Evolutionary conservation across 30 jellyfish, hydroid and myxozoan species (phyloP).

Genomic region (Hydra vulgaris): DNA sequence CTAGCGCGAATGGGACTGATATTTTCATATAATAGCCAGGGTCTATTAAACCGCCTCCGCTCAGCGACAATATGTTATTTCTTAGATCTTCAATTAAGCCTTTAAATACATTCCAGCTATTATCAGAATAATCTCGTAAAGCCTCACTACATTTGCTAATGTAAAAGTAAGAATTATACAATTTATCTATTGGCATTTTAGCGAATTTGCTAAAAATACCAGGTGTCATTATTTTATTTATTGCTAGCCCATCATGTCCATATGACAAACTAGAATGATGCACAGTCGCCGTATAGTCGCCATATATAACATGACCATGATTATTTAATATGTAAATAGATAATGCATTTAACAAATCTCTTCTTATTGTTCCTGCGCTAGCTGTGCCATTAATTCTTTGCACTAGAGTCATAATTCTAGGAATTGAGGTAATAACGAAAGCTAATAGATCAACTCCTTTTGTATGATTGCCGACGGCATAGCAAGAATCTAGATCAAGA

Average conservation of each 20-base stretch:
- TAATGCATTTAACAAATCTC: not conserved
- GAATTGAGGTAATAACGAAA: not conserved
- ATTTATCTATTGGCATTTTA: not conserved
- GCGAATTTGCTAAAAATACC: not conserved
- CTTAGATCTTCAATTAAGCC: not conserved
- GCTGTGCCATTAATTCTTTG: not conserved
- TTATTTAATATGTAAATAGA: not conserved
- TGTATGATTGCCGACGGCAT: not conserved
- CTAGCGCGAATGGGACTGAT: not conserved
- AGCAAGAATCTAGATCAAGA: not conserved
- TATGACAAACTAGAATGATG: not conserved
- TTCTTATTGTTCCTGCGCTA: not conserved
- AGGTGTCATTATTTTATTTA: not conserved
- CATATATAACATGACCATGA: not conserved
- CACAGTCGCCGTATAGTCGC: not conserved
- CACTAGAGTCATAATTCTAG: not conserved
- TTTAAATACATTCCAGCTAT: not conserved
- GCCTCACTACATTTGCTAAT: not conserved
- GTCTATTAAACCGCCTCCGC: not conserved
- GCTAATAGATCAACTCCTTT: not conserved
- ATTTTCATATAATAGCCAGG: not conserved
- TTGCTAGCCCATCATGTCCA: not conserved
- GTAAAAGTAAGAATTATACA: not conserved
- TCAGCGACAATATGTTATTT: not conserved
- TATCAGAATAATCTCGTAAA: not conserved